A percentile compares a stretch with the other conserved stretches of the same genome.
Conservation (phyloP, 2,888 invertebrate species). For the Cetonia aurata region DNA sequence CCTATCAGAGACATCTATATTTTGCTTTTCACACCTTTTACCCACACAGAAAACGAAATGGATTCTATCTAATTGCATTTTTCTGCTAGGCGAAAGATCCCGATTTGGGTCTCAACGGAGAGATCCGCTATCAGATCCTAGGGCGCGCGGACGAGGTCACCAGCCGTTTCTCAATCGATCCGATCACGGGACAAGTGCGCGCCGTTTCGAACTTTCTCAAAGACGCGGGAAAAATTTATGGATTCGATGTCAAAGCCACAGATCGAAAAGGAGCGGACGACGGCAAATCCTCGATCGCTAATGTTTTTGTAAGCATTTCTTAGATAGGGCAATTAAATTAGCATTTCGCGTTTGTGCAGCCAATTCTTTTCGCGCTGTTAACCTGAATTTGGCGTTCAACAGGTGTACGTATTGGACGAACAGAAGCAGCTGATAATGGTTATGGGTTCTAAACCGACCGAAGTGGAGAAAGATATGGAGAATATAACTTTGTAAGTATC, state of each 20-base stretch:
- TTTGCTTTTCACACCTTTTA: neutral
- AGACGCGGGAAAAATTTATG: constrained; percentile 82
- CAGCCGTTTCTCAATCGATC: constrained; percentile 82
- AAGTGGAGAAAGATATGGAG: constrained; percentile 79
- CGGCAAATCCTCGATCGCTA: constrained; percentile 86
- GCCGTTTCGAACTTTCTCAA: constrained; percentile 77
- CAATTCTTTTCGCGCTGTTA: neutral
- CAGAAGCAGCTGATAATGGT: constrained; percentile 84
- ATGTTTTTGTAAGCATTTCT: constrained; percentile 80
- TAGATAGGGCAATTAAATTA: neutral
- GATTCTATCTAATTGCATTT: neutral
- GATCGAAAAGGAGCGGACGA: constrained; percentile 85
- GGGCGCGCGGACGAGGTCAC: constrained; percentile 75
- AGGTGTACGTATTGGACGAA: constrained; percentile 88
- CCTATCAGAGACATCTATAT: neutral
- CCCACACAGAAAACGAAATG: no score
- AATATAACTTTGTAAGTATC: constrained; percentile 75
- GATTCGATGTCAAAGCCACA: constrained; percentile 90
- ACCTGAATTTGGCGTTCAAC: constrained; percentile 46
- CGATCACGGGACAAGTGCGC: constrained; percentile 81
- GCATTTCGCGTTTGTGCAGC: constrained; percentile 1
- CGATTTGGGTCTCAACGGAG: constrained; percentile 81
- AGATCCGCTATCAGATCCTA: constrained; percentile 84
- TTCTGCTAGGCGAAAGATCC: constrained; percentile 76
- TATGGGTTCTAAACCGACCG: constrained; percentile 80